phyloP scores from a whole-genome alignment of 2,113 vertebrate genomes.

The Myiagra hebetior region DNA sequence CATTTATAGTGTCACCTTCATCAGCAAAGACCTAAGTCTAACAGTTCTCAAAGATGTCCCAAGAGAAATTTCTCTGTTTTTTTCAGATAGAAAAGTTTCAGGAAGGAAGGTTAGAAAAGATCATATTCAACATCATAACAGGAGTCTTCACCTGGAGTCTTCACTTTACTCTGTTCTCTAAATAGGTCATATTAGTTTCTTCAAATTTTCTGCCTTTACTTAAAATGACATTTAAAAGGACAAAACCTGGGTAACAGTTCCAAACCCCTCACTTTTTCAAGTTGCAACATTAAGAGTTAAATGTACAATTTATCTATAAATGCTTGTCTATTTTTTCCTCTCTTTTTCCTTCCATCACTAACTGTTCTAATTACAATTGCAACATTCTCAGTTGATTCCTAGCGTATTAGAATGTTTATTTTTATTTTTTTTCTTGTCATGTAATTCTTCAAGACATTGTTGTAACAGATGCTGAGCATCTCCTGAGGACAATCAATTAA shows the following conservation, averaged over 20 bases:
- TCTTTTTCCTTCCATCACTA: neutral
- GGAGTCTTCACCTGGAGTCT: neutral
- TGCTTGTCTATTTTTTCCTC: neutral
- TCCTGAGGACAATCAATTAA: constrained; percentile 4
- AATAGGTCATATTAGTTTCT: neutral
- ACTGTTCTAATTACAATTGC: neutral
- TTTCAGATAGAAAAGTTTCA: neutral
- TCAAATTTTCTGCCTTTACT: neutral
- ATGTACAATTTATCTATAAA: neutral
- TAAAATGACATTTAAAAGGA: neutral
- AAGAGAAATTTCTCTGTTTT: neutral
- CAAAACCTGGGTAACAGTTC: neutral
- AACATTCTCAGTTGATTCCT: neutral
- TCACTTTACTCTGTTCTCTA: neutral
- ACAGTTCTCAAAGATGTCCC: neutral
- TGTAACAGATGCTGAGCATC: neutral
- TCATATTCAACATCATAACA: neutral
- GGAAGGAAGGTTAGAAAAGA: neutral
- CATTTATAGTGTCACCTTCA: neutral
- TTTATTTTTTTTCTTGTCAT: neutral
- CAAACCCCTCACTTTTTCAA: neutral
- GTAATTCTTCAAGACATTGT: neutral
- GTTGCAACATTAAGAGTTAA: neutral
- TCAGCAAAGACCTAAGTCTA: neutral
- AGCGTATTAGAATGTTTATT: neutral